Base-by-base conservation (phyloP, 1,140 invertebrate genomes). In the Drosophila jambulina region DNA sequence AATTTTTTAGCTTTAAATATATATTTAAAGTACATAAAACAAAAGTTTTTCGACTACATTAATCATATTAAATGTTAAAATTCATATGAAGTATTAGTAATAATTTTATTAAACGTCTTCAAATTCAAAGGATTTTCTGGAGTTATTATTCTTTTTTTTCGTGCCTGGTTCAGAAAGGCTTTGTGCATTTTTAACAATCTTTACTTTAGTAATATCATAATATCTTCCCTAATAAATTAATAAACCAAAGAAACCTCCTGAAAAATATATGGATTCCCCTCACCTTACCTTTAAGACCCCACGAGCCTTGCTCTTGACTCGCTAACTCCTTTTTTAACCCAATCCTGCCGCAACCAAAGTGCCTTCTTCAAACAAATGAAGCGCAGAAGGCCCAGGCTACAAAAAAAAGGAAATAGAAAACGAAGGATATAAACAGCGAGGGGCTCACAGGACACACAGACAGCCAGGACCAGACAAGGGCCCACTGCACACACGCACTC, bases 401-500 rank as follows among this genome's bases (percentile, higher is more conserved):
- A 75, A 42, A 32, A 51, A 54, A 43, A 40, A 48, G 68, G 38
- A 43, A 63, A 65, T 56, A 46, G 27, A 68, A 71, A 72, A 57
- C 46, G 59, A 23, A 61, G 36, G 49, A 27, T 23, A 60, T 49
- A 75, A 72, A 48, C 60, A 75, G 32, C 34, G 57, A 38, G 60
- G 45, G 32, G 43, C 36, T 53, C 29, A 48, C 27, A 68, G 29
- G 46, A 71, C 46, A 61, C 23, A 49, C 53, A 49, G 45, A 32
- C 49, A 54, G 27, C 53, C 40, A 75, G 42, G 27, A 61, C 45
- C 60, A 38, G 29, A 76, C 62, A 65, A 78, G 75, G 40, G 19
- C 48, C 75, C 65, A 57, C 74, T 77, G 48, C 67, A 75, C 61
- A 80, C 63, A 68, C 51, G 62, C 78, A 75, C 70, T 80, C 59